A percentile compares a stretch with the other conserved stretches of the same genome.
phyloP scores from a whole-genome alignment of 2,797 vertebrate genomes.

The Cyclopterus lumpus region DNA sequence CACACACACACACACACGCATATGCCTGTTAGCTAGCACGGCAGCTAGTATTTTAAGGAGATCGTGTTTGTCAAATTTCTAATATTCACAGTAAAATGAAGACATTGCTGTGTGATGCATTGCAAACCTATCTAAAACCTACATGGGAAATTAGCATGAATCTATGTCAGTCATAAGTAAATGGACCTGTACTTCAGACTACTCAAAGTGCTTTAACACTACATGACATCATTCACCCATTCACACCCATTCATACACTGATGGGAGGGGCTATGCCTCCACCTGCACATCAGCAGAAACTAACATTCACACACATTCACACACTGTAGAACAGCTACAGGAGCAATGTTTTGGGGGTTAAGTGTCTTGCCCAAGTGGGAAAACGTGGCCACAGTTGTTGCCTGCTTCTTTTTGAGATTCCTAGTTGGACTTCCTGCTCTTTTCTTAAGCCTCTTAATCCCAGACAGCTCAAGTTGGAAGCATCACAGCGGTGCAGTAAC shows the following conservation, averaged over 20 bases:
- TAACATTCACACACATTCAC: too few species aligned
- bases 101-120: not conserved
- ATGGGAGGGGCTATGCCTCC: too few species aligned
- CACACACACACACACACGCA: not conserved
- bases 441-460: not conserved
- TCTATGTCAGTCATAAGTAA: too few species aligned
- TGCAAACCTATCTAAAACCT: too few species aligned
- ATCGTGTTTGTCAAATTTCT: not conserved
- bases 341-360: too few species aligned
- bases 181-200: too few species aligned
- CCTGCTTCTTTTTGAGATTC: not conserved
- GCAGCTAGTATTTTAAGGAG: not conserved
- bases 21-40: not conserved
- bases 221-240: too few species aligned
- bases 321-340: too few species aligned
- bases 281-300: too few species aligned
- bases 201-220: too few species aligned
- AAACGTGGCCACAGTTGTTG: not conserved
- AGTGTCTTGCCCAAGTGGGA: too few species aligned
- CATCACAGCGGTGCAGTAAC: not conserved
- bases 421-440: not conserved
- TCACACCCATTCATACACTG: too few species aligned
- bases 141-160: not conserved
- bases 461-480: not conserved
- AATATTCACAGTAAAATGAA: not conserved